phyloP scores from a whole-genome alignment of 2,888 invertebrate genomes.

The Isotomurus palustris region DNA sequence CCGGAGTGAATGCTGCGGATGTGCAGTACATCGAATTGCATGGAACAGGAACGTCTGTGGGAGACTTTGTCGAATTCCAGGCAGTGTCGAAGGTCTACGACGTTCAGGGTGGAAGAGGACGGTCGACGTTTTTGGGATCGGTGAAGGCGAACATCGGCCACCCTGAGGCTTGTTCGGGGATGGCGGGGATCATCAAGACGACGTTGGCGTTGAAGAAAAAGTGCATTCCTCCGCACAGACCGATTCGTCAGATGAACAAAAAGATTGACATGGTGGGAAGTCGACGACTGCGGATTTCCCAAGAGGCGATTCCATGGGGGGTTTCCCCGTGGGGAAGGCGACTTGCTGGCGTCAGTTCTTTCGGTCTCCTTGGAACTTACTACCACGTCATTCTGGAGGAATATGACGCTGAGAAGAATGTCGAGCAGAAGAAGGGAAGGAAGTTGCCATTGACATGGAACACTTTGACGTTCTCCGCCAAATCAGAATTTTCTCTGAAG shows the following conservation, averaged over 20 bases:
- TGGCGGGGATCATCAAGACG: constrained; percentile 29
- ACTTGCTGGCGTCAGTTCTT: constrained; percentile 23
- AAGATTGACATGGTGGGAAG: constrained; percentile 26
- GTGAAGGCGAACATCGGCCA: constrained; percentile 34
- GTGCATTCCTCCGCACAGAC: constrained; percentile 28
- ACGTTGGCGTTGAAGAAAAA: constrained; percentile 31
- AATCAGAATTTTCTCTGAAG: constrained; percentile 18
- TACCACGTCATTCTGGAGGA: constrained; percentile 14
- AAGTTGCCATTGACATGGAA: neutral
- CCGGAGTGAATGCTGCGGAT: constrained; percentile 70
- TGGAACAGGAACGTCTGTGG: constrained; percentile 86
- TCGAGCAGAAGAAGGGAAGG: no score
- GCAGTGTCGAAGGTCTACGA: constrained; percentile 26
- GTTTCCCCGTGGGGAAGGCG: constrained; percentile 10
- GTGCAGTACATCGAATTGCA: constrained; percentile 94
- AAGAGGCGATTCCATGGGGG: constrained; percentile 6
- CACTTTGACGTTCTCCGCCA: constrained; percentile 24
- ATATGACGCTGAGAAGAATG: no score
- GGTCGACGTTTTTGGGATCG: constrained; percentile 24
- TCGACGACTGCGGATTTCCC: constrained; percentile 32
- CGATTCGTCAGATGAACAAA: constrained; percentile 27
- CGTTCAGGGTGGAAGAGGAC: constrained; percentile 10
- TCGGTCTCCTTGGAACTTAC: constrained; percentile 29
- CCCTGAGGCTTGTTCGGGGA: constrained; percentile 25
- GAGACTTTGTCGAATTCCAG: constrained; percentile 28